Conservation (phyloP, 1,140 invertebrate species). For the Heliothis subflexa region DNA sequence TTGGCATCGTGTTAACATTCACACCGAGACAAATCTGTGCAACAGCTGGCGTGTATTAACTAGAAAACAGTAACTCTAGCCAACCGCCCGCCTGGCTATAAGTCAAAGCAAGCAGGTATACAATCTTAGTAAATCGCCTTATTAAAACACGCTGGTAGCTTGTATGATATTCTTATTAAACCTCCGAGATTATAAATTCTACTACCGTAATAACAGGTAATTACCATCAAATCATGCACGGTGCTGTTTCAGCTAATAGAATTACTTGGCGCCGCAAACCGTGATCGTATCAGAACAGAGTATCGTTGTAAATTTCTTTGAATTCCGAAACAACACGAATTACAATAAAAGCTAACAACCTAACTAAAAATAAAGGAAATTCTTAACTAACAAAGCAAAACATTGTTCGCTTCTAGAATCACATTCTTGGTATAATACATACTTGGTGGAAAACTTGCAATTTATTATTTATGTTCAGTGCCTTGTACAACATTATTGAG, state of each 20-base stretch:
- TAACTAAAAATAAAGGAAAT: not conserved
- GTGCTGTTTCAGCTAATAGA: slow-evolving; percentile 17
- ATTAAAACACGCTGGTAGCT: not conserved
- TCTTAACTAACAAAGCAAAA: slow-evolving; percentile 5
- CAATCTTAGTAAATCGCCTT: slow-evolving; percentile 15
- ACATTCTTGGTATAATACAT: slow-evolving; percentile 20
- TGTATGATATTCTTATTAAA: slow-evolving; percentile 4
- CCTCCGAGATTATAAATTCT: slow-evolving; percentile 5
- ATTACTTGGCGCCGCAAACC: slow-evolving; percentile 19
- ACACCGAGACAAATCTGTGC: slow-evolving; percentile 46
- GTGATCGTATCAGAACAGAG: slow-evolving; percentile 17
- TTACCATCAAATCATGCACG: slow-evolving; percentile 14
- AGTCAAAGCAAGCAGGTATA: slow-evolving; percentile 7
- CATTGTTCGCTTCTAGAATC: not conserved
- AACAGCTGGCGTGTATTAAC: slow-evolving; percentile 42
- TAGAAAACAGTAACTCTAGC: slow-evolving; percentile 40
- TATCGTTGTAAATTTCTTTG: slow-evolving; percentile 29
- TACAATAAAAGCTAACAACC: slow-evolving; percentile 27
- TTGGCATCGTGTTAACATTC: slow-evolving; percentile 38
- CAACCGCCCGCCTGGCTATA: slow-evolving; percentile 3
- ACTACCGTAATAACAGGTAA: not conserved
- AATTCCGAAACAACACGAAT: slow-evolving; percentile 16
- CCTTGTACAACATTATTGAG: slow-evolving; percentile 41
- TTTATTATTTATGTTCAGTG: slow-evolving; percentile 42
- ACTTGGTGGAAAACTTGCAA: not conserved